Conservation (phyloP, 2,888 invertebrate genomes). For the Zhuqinia jingwanae region DNA sequence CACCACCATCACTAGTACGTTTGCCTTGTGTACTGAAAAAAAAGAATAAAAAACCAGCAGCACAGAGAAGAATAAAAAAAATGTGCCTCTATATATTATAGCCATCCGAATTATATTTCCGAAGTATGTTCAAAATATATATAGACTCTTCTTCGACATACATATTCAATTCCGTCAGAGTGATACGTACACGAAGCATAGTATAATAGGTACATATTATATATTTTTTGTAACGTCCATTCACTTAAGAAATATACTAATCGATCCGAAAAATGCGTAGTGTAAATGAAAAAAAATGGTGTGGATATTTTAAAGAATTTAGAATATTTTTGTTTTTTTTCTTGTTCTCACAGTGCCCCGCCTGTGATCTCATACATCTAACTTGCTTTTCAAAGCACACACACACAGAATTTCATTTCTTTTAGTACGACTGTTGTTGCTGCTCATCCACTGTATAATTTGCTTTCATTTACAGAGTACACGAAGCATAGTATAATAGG, state of each 20-base stretch:
- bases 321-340: neutral
- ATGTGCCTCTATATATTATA: neutral
- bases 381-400: neutral
- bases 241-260: constrained; percentile 24
- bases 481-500: constrained; percentile 3
- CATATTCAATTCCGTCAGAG: neutral
- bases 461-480: constrained; percentile 34
- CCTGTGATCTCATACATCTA: neutral
- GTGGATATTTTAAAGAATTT: no score
- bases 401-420: neutral
- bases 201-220: neutral
- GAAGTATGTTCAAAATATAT: neutral
- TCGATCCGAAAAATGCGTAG: constrained; percentile 42
- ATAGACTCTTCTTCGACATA: neutral
- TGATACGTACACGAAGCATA: neutral
- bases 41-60: constrained; percentile 47
- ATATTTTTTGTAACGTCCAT: neutral
- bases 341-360: constrained; percentile 20
- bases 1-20: constrained; percentile 39
- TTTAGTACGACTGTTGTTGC: neutral
- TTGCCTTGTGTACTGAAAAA: constrained; percentile 18
- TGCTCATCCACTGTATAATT: constrained; percentile 13
- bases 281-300: constrained; percentile 12
- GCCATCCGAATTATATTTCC: neutral
- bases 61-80: constrained; percentile 17